phyloP scores from a whole-genome alignment of 2,113 vertebrate species.

The Urocitellus parryii region DNA sequence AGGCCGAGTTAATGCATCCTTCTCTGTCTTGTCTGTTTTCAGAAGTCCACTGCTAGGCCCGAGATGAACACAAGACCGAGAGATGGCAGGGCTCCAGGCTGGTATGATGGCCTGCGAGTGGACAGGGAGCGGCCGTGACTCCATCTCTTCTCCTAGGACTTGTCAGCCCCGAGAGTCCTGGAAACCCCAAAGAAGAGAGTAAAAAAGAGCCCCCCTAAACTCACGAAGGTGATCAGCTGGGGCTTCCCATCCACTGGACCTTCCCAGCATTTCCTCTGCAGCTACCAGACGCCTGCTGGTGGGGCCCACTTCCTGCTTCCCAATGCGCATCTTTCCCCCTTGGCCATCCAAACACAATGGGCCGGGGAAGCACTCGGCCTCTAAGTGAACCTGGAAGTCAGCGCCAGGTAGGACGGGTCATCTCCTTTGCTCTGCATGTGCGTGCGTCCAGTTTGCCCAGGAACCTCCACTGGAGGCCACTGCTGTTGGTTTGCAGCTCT shows the following conservation, averaged over 20 bases:
- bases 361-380: not conserved
- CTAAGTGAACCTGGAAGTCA: slow-evolving; percentile 67
- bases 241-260: not conserved
- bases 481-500: not conserved
- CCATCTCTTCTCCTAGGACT: slow-evolving; percentile 41
- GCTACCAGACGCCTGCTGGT: not conserved
- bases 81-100: slow-evolving; percentile 51
- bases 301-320: slow-evolving; percentile 2
- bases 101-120: slow-evolving; percentile 11
- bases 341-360: slow-evolving; percentile 40
- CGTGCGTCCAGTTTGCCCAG: not conserved
- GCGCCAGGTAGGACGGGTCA: slow-evolving; percentile 82
- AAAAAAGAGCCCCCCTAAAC: slow-evolving; percentile 15
- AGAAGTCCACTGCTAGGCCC: slow-evolving; percentile 77
- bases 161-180: slow-evolving; percentile 68
- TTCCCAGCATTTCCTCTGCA: not conserved
- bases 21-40: slow-evolving; percentile 79
- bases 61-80: slow-evolving; percentile 72
- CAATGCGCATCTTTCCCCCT: not conserved
- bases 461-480: not conserved
- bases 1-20: slow-evolving; percentile 73
- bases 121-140: slow-evolving; percentile 74
- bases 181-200: slow-evolving; percentile 57
- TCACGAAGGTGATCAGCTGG: slow-evolving; percentile 43
- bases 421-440: slow-evolving; percentile 54